These are phyloP conservation scores for Caiman crocodilus DNA, from an alignment of 2,797 vertebrate genomes.

Conservation along the genomic window DNA sequence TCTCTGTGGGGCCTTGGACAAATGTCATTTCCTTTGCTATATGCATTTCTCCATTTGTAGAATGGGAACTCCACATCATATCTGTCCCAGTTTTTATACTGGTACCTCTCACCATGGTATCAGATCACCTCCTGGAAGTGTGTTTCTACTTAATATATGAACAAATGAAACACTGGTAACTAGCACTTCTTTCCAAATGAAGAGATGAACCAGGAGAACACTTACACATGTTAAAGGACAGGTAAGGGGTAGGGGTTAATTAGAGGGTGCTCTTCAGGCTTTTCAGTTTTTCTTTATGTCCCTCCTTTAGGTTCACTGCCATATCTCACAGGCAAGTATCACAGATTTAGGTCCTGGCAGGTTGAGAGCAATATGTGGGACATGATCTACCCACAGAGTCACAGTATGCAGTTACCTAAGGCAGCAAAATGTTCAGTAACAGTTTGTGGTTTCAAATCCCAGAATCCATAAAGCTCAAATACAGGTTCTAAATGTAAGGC, in stretches of 20 bases:
- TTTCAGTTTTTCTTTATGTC: background rate
- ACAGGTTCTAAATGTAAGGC: constrained; percentile 52
- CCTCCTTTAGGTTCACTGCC: background rate
- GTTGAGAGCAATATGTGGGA: background rate
- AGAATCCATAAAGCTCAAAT: constrained; percentile 69
- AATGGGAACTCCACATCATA: background rate
- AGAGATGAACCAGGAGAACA: background rate
- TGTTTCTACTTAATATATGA: background rate
- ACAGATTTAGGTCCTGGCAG: background rate
- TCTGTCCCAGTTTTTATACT: background rate
- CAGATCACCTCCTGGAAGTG: background rate
- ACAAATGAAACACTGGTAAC: background rate
- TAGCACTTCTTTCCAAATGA: background rate
- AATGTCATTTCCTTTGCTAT: background rate
- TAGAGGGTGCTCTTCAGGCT: background rate
- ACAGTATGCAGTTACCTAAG: constrained; percentile 27
- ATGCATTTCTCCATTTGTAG: background rate
- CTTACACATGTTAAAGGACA: background rate
- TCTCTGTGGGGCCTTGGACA: background rate
- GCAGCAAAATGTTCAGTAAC: constrained; percentile 40
- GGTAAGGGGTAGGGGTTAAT: background rate
- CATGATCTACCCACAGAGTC: background rate
- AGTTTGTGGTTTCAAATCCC: constrained; percentile 75
- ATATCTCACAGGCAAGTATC: background rate
- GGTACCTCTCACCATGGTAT: background rate